These are phyloP conservation scores for Semnornis frantzii DNA, from an alignment of 2,113 vertebrate species.

Conservation along the genomic window DNA sequence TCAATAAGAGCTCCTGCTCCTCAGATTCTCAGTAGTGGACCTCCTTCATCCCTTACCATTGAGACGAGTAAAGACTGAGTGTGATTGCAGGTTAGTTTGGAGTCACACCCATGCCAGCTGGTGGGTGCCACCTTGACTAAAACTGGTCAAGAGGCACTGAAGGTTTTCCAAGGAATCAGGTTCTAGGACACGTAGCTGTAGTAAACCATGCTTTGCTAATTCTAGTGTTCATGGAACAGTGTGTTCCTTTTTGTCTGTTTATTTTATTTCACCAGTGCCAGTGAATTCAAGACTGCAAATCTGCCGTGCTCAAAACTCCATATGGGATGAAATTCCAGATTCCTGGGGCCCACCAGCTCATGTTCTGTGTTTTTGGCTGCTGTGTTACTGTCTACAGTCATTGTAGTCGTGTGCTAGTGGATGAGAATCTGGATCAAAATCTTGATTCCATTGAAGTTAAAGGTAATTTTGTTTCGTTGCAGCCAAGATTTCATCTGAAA, in stretches of 20 bases:
- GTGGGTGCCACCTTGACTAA: not conserved
- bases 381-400: not conserved
- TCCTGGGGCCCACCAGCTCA: not conserved
- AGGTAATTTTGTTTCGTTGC: constrained; percentile 24
- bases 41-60: not conserved
- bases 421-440: constrained; percentile 29
- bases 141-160: not conserved
- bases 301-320: not conserved
- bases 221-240: not conserved
- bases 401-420: not conserved
- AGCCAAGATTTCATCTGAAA: constrained; percentile 42
- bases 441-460: constrained; percentile 33
- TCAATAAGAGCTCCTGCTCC: not conserved
- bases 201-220: not conserved
- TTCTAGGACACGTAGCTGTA: not conserved
- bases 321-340: constrained; percentile 31
- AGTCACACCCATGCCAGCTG: rapidly evolving
- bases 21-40: not conserved
- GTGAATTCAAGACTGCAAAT: not conserved
- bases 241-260: constrained; percentile 28
- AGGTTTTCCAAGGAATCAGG: not conserved
- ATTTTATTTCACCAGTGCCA: not conserved
- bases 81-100: not conserved
- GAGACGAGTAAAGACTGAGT: not conserved
- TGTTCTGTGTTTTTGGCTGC: constrained; percentile 21